Conservation (phyloP, 1,140 invertebrate species). For the Helicoverpa zea region DNA sequence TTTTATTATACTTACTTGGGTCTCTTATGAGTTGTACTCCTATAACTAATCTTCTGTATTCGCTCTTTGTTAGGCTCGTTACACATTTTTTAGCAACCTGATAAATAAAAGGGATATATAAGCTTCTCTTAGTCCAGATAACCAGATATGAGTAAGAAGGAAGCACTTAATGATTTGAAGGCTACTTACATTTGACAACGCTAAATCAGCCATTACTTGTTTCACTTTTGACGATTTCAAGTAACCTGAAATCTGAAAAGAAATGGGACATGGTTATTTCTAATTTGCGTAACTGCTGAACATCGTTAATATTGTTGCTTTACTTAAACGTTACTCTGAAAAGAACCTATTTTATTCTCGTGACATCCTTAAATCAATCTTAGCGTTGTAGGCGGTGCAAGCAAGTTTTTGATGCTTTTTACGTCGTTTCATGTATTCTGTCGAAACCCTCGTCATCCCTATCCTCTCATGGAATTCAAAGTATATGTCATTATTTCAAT, state of each 20-base stretch:
- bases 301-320: too few relatives aligned
- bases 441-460: too few relatives aligned
- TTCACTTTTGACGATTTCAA: slow-evolving; percentile 91
- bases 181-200: slow-evolving; percentile 90
- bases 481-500: too few relatives aligned
- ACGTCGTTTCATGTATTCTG: too few relatives aligned
- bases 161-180: not conserved
- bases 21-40: slow-evolving; percentile 96
- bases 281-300: too few relatives aligned
- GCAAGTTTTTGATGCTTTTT: too few relatives aligned
- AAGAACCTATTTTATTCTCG: too few relatives aligned
- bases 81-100: slow-evolving; percentile 93
- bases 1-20: slow-evolving; percentile 88
- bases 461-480: too few relatives aligned
- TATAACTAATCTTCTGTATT: slow-evolving; percentile 94
- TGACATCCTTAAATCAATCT: too few relatives aligned
- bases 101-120: not conserved
- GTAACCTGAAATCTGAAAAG: slow-evolving; percentile 89
- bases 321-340: too few relatives aligned
- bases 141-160: not conserved
- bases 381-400: too few relatives aligned
- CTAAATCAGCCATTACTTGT: slow-evolving; percentile 96
- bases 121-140: not conserved
- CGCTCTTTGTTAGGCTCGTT: slow-evolving; percentile 92
- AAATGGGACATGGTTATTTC: not conserved